phyloP scores from a whole-genome alignment of 2,113 vertebrate species.

The Chionodraco myersi region DNA sequence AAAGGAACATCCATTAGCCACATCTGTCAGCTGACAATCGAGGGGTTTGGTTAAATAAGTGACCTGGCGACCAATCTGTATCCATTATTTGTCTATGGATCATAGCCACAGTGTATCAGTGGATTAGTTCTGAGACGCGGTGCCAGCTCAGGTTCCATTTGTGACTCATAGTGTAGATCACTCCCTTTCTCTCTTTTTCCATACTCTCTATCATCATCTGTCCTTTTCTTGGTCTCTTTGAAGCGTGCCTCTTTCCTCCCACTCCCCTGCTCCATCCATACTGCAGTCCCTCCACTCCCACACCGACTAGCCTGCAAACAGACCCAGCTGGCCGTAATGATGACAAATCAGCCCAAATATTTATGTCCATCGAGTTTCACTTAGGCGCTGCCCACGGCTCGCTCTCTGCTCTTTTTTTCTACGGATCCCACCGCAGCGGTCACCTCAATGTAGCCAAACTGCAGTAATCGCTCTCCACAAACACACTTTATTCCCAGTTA shows the following conservation, averaged over 20 bases:
- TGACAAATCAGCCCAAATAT: slow-evolving; percentile 83
- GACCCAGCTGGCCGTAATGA: slow-evolving; percentile 76
- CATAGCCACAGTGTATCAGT: neutral
- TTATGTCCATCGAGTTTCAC: slow-evolving; percentile 75
- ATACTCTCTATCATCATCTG: neutral
- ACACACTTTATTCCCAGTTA: slow-evolving; percentile 60
- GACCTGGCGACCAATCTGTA: neutral
- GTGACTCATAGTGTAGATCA: slow-evolving; percentile 1
- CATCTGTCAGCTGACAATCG: neutral
- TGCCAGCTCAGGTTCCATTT: neutral
- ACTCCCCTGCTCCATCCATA: slow-evolving; percentile 59
- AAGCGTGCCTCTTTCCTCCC: slow-evolving; percentile 52
- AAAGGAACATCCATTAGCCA: neutral
- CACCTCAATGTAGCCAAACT: slow-evolving; percentile 42
- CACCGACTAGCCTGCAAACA: slow-evolving; percentile 59
- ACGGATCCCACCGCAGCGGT: slow-evolving; percentile 42
- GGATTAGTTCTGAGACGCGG: neutral
- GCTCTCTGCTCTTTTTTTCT: slow-evolving; percentile 37
- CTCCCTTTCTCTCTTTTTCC: slow-evolving; percentile 15
- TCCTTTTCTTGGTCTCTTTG: slow-evolving; percentile 23
- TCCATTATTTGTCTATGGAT: neutral
- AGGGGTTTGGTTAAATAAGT: slow-evolving; percentile 4
- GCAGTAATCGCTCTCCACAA: slow-evolving; percentile 60
- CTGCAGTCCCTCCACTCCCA: slow-evolving; percentile 67
- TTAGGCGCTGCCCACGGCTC: slow-evolving; percentile 69